Conservation (phyloP, 1,140 invertebrate genomes). For the Aphidius gifuensis region DNA sequence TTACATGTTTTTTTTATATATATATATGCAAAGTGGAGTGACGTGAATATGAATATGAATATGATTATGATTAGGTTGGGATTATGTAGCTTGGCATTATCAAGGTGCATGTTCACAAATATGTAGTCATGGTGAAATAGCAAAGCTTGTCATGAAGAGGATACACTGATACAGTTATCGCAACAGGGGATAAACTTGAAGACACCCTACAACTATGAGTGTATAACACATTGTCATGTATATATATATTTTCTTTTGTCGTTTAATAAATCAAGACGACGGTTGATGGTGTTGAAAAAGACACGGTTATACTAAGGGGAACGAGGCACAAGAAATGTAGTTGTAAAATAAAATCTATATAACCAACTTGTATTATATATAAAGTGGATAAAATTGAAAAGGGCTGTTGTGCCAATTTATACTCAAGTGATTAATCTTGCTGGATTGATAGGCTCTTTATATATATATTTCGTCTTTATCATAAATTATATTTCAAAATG, state of each 20-base stretch:
- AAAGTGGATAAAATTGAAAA: slow-evolving; percentile 1
- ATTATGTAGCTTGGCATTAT: no score
- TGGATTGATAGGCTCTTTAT: slow-evolving; percentile 18
- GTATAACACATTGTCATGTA: neutral
- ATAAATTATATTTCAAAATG: slow-evolving; percentile 51
- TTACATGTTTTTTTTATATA: no score
- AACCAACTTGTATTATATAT: slow-evolving; percentile 23
- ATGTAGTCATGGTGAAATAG: slow-evolving; percentile 6
- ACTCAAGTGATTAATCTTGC: slow-evolving; percentile 25
- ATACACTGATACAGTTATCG: slow-evolving; percentile 8
- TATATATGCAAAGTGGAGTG: no score
- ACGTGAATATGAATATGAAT: no score
- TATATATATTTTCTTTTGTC: neutral
- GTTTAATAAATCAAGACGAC: slow-evolving; percentile 5
- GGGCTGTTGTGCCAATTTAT: slow-evolving; percentile 7
- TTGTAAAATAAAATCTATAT: neutral
- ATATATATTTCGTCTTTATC: slow-evolving; percentile 15
- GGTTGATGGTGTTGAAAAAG: slow-evolving; percentile 11
- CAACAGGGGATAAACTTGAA: slow-evolving; percentile 16
- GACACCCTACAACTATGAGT: slow-evolving; percentile 10
- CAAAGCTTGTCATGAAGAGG: neutral
- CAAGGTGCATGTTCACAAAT: slow-evolving; percentile 14
- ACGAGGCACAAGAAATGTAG: neutral
- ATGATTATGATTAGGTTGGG: no score
- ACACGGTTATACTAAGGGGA: no score